Percentiles rank a stretch among this genome's conserved stretches.
phyloP scores from a whole-genome alignment of 2,113 vertebrate species.

The Chaenocephalus aceratus region DNA sequence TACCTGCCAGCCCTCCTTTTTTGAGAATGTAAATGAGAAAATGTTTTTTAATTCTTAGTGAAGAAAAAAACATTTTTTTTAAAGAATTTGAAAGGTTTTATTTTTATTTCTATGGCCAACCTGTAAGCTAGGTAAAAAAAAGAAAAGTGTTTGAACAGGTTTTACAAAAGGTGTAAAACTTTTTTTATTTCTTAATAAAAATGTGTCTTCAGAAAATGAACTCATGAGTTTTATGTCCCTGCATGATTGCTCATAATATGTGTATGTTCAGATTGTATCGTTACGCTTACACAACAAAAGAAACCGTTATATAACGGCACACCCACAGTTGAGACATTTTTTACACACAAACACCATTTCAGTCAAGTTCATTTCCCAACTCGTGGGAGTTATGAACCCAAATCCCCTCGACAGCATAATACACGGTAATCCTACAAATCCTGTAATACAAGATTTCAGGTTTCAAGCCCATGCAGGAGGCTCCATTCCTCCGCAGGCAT shows the following conservation, averaged over 20 bases:
- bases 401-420: constrained; percentile 53
- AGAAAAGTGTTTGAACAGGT: constrained; percentile 72
- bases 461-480: constrained; percentile 7
- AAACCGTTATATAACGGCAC: neutral
- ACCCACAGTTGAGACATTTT: neutral
- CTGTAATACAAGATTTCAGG: constrained; percentile 46
- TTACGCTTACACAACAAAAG: too few relatives aligned
- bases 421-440: constrained; percentile 52
- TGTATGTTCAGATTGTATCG: too few relatives aligned
- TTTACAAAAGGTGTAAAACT: constrained; percentile 76
- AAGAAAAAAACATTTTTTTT: constrained; percentile 71
- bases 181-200: constrained; percentile 84
- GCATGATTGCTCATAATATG: neutral
- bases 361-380: constrained; percentile 46
- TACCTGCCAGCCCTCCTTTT: constrained; percentile 67
- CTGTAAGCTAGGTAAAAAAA: constrained; percentile 61
- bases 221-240: constrained; percentile 21
- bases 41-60: constrained; percentile 69
- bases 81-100: constrained; percentile 69
- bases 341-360: neutral
- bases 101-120: constrained; percentile 77
- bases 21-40: constrained; percentile 68
- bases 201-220: constrained; percentile 75
- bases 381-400: constrained; percentile 19
- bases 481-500: constrained; percentile 15